Percentiles rank a stretch among this genome's conserved stretches.
These are phyloP conservation scores for Hemicordylus capensis DNA, from an alignment of 2,113 vertebrate genomes.

Conservation along the genomic window DNA sequence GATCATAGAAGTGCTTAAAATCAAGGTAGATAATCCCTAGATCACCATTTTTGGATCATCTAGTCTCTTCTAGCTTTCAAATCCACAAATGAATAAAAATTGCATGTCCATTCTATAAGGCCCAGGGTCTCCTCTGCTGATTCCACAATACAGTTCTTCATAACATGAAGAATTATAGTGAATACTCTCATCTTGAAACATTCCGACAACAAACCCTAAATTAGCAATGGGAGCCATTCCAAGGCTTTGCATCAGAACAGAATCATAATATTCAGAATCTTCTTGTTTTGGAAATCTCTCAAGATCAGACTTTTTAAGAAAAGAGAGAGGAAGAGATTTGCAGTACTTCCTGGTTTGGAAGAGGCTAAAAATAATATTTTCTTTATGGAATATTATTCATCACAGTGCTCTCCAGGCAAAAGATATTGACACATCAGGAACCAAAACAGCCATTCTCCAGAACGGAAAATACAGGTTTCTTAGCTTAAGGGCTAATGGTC, in stretches of 20 bases:
- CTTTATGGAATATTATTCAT: conserved; percentile 5
- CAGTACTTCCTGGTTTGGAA: neutral
- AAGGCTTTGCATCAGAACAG: conserved; percentile 1
- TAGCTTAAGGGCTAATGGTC: neutral
- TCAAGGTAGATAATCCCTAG: too few species aligned
- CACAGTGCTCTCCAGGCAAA: neutral
- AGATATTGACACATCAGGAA: neutral
- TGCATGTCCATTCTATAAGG: conserved; percentile 22
- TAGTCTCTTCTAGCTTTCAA: neutral
- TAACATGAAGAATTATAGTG: neutral
- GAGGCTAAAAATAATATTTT: conserved; percentile 20
- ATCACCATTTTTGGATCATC: neutral
- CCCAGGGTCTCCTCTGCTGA: conserved; percentile 3
- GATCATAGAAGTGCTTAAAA: too few species aligned
- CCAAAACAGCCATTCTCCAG: neutral
- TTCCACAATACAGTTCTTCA: conserved; percentile 22
- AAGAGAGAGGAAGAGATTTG: neutral
- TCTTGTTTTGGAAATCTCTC: conserved; percentile 33
- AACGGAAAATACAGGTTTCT: neutral
- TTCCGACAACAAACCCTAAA: conserved; percentile 11
- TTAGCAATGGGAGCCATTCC: conserved; percentile 13
- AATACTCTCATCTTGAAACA: conserved; percentile 17
- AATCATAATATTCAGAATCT: neutral
- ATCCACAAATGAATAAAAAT: neutral
- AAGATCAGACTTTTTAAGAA: neutral